phyloP scores from a whole-genome alignment of 1,140 invertebrate species.

The Sinonovacula constricta region DNA sequence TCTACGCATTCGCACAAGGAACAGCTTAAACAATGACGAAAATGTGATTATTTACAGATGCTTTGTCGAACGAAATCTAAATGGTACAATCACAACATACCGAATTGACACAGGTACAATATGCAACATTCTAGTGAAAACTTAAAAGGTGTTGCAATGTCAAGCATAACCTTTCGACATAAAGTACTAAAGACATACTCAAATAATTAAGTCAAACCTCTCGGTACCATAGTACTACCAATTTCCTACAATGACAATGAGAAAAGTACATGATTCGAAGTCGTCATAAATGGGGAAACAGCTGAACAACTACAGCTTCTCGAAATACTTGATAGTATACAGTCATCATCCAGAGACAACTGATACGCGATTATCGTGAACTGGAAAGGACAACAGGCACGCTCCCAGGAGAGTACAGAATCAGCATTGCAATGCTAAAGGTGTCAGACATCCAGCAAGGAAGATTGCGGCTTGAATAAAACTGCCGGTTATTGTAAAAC shows the following conservation, averaged over 20 bases:
- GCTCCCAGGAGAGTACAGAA: constrained; percentile 41
- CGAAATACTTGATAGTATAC: no score
- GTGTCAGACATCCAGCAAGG: constrained; percentile 44
- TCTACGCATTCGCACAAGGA: neutral
- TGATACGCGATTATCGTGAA: constrained; percentile 15
- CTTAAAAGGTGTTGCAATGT: neutral
- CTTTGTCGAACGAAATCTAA: neutral
- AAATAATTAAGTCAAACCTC: constrained; percentile 2
- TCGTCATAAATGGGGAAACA: neutral
- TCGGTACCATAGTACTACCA: neutral
- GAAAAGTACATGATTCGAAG: neutral
- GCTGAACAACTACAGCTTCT: constrained; percentile 3
- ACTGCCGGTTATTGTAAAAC: constrained; percentile 16
- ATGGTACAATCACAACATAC: constrained; percentile 10
- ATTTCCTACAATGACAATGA: neutral
- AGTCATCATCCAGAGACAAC: no score
- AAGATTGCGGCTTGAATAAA: constrained; percentile 25
- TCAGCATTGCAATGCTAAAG: constrained; percentile 31
- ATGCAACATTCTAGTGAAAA: constrained; percentile 29
- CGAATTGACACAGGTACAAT: constrained; percentile 47
- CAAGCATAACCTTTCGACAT: neutral
- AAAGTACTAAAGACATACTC: constrained; percentile 9
- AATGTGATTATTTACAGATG: constrained; percentile 1
- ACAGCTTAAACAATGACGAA: neutral
- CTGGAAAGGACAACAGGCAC: constrained; percentile 18